Evolutionary conservation across 2,888 invertebrate genomes (phyloP).

Genomic region (Merodon equestris): DNA sequence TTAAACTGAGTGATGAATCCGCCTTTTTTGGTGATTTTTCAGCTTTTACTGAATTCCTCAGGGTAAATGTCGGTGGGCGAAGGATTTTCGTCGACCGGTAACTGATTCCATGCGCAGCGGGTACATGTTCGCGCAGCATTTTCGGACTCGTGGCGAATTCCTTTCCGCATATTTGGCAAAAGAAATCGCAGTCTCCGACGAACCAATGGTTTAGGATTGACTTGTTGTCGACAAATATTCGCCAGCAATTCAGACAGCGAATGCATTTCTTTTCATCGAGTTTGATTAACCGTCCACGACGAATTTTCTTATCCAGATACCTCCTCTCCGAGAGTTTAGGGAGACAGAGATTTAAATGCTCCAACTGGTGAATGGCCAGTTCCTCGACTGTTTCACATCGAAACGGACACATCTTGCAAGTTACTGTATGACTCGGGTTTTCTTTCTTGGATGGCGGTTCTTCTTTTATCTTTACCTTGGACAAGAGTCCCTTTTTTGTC

Average conservation of each 20-base stretch:
- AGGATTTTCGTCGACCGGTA: constrained; percentile 69
- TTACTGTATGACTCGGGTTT: constrained; percentile 16
- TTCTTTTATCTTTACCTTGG: constrained; percentile 42
- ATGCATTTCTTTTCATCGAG: constrained; percentile 72
- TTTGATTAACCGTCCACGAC: constrained; percentile 72
- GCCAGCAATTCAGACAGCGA: constrained; percentile 74
- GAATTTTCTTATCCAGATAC: constrained; percentile 69
- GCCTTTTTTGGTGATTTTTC: constrained; percentile 29
- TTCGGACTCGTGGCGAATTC: constrained; percentile 73
- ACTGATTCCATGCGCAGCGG: constrained; percentile 71
- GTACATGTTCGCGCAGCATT: constrained; percentile 72
- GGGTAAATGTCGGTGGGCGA: constrained; percentile 24
- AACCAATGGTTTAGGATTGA: constrained; percentile 74
- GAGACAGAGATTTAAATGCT: constrained; percentile 70
- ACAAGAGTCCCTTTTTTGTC: too few relatives aligned
- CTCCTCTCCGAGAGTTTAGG: constrained; percentile 71
- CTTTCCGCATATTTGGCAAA: constrained; percentile 73
- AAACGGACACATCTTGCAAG: constrained; percentile 69
- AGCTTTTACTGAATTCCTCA: constrained; percentile 18
- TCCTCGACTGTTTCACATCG: constrained; percentile 69
- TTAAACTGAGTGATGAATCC: constrained; percentile 10
- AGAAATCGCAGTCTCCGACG: constrained; percentile 73
- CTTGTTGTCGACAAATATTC: constrained; percentile 72
- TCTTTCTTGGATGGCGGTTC: constrained; percentile 28
- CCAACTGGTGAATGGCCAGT: constrained; percentile 73